Base-by-base conservation (phyloP, 2,113 vertebrate species). In the Pygoscelis adeliae region DNA sequence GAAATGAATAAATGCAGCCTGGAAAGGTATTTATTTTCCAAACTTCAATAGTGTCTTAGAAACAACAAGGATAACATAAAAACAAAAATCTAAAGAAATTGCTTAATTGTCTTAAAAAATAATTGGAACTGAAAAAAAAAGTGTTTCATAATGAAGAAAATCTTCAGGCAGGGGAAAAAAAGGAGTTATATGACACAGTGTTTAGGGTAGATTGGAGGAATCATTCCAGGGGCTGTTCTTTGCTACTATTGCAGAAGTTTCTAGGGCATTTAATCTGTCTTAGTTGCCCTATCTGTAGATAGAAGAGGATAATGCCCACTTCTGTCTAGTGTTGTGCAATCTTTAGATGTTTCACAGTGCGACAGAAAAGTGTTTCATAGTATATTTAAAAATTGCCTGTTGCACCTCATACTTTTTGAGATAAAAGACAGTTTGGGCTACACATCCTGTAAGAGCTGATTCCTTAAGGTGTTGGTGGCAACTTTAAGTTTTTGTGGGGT, bases 21-120 rank as follows among this genome's bases (percentile, higher is more conserved):
- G 49, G 21, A 90, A 96, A 96, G 15, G 13, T 93, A 61, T 83
- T 93, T 72, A 29, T 93, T 96, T 94, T 94, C 46, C 18, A 84
- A 49, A 87, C 50, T 83, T n/a, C 38, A 83, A 71, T 13, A 93
- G n/a, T 50, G 40, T 77, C 14, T 69, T 72, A 62, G 38, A 94
- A 94, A 65, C n/a, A 85, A 83, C 93, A 94, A 94, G 58, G 78
- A 67, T 61, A 77, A 44, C 9, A 46, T 65, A 49, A 78, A 87
- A 65, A 13, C 27, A 85, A 84, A 67, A 61, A 42, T 2, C 21
- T 71, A 62, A 47, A 86, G 21, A 77, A 81, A 56, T 61, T n/a
- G 10, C 18, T 50, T 85, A 38, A 55, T 69, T 95, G 93, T 70
- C 38, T 50, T 74, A 11, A 29, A 92, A 96, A 76, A 65, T 7